Conservation (phyloP, 2,797 vertebrate genomes). For the Chaunax sp. region DNA sequence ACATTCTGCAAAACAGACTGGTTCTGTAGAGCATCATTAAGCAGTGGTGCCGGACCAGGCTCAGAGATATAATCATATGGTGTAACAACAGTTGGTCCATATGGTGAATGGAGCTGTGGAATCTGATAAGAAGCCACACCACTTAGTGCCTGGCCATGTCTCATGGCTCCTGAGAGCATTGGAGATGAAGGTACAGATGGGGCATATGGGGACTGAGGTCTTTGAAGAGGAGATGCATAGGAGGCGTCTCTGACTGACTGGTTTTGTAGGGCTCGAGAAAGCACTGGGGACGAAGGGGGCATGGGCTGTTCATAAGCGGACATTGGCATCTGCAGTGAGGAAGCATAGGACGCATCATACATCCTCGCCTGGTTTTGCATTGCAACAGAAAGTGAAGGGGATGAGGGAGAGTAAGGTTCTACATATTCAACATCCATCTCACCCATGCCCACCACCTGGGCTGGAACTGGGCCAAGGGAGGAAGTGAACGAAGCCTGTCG, state of each 20-base stretch:
- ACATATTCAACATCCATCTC: conserved; percentile 51
- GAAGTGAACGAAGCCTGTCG: conserved; percentile 59
- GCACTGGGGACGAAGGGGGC: conserved; percentile 60
- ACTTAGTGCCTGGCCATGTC: conserved; percentile 71
- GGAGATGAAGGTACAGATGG: conserved; percentile 74
- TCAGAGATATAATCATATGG: conserved; percentile 82
- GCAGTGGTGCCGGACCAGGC: conserved; percentile 75
- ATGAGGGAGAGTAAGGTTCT: conserved; percentile 50
- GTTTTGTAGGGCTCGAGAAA: conserved; percentile 75
- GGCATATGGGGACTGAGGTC: conserved; percentile 69
- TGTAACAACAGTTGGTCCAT: conserved; percentile 73
- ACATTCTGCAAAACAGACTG: conserved; percentile 71
- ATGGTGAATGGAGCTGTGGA: conserved; percentile 68
- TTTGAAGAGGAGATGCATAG: conserved; percentile 64
- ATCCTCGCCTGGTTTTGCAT: conserved; percentile 69
- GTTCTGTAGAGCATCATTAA: conserved; percentile 80
- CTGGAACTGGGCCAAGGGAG: conserved; percentile 43
- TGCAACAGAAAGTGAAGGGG: conserved; percentile 61
- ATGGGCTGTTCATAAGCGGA: conserved; percentile 61
- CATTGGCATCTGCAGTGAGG: conserved; percentile 60
- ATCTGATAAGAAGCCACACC: conserved; percentile 71
- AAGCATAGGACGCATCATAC: conserved; percentile 55
- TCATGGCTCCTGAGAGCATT: conserved; percentile 78
- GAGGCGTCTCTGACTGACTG: conserved; percentile 71
- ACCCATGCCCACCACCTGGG: conserved; percentile 47